Percentiles rank a stretch among this genome's conserved stretches.
Conservation (phyloP, 2,113 vertebrate species). For the Sminthopsis crassicaudata region DNA sequence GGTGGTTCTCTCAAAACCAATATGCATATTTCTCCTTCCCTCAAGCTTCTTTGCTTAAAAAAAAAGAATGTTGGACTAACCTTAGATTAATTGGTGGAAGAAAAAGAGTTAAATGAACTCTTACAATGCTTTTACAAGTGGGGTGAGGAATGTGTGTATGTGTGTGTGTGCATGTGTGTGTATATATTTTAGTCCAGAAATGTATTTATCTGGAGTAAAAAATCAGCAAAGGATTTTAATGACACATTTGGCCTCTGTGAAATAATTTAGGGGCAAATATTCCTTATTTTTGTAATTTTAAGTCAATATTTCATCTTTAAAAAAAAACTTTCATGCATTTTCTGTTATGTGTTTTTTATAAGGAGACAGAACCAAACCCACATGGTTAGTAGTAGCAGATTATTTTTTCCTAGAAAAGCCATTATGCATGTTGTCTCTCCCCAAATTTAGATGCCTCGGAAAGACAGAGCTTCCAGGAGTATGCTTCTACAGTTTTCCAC, state of each 20-base stretch:
- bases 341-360: neutral
- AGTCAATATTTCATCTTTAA: neutral
- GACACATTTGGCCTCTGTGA: conserved; percentile 42
- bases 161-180: neutral
- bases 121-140: conserved; percentile 13
- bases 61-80: neutral
- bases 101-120: neutral
- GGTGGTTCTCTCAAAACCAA: conserved; percentile 1
- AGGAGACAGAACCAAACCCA: neutral
- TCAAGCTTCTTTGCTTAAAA: neutral
- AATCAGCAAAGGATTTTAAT: conserved; percentile 19
- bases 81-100: neutral
- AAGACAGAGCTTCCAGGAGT: neutral
- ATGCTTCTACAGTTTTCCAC: neutral
- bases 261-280: neutral
- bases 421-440: neutral
- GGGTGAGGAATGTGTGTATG: neutral
- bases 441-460: neutral
- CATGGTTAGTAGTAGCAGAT: neutral
- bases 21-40: neutral
- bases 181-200: neutral
- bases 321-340: neutral
- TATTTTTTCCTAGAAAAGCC: conserved; percentile 48
- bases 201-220: neutral
- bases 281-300: conserved; percentile 5